These are phyloP conservation scores for Selene dorsalis DNA, from an alignment of 2,797 vertebrate species.

Conservation along the genomic window DNA sequence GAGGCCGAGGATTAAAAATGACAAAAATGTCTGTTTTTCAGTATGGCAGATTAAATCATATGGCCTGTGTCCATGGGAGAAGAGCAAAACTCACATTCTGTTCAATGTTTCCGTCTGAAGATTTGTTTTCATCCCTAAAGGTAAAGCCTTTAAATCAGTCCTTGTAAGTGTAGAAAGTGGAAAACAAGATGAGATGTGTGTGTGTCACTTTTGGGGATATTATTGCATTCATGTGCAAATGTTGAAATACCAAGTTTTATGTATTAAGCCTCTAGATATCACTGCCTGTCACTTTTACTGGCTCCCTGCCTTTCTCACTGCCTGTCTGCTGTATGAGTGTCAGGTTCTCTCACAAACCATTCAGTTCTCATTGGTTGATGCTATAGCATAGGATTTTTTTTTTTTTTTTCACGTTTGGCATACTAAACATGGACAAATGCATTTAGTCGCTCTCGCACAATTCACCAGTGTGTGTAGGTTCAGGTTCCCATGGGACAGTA, in stretches of 20 bases:
- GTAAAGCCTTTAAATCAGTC: conserved; percentile 51
- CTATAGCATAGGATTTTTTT: neutral
- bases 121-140: conserved; percentile 50
- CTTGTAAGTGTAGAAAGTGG: conserved; percentile 38
- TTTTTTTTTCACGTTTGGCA: conserved; percentile 17
- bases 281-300: conserved; percentile 51
- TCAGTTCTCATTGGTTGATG: conserved; percentile 15
- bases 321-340: conserved; percentile 22
- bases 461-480: conserved; percentile 37
- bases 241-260: conserved; percentile 59
- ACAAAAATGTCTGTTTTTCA: conserved; percentile 62
- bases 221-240: conserved; percentile 64
- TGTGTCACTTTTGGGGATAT: conserved; percentile 51
- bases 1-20: conserved; percentile 72
- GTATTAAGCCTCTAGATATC: conserved; percentile 64
- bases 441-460: conserved; percentile 33
- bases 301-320: conserved; percentile 29
- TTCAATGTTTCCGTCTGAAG: conserved; percentile 42
- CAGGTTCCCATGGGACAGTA: conserved; percentile 39
- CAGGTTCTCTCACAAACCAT: neutral
- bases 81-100: conserved; percentile 44
- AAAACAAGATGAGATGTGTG: conserved; percentile 44
- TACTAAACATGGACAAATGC: conserved; percentile 45
- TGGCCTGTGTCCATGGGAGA: conserved; percentile 47
- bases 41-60: conserved; percentile 59